These are phyloP conservation scores for Polypterus senegalus DNA, from an alignment of 2,113 vertebrate genomes.

Conservation along the genomic window DNA sequence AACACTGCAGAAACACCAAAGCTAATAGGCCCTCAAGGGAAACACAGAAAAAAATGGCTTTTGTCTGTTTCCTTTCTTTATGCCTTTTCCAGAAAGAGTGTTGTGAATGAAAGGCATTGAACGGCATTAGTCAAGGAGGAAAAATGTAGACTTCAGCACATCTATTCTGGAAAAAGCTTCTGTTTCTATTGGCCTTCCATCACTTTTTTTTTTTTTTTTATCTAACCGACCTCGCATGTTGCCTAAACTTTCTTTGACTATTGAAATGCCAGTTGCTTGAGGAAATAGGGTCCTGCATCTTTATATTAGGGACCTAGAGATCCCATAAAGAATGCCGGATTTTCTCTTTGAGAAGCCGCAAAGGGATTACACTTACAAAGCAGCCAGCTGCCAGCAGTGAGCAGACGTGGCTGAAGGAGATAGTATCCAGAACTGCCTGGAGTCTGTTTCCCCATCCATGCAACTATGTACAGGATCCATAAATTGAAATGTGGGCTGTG, in stretches of 20 bases:
- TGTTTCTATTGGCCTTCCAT: constrained; percentile 37
- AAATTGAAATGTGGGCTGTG: background rate
- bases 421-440: background rate
- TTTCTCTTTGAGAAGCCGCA: background rate
- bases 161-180: constrained; percentile 21
- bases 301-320: background rate
- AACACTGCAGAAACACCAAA: background rate
- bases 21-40: background rate
- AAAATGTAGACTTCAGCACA: constrained; percentile 27
- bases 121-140: constrained; percentile 38
- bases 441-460: background rate
- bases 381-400: background rate
- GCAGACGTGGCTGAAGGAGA: background rate
- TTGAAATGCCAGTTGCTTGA: constrained; percentile 33
- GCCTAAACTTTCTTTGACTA: constrained; percentile 37
- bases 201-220: constrained; percentile 24
- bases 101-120: constrained; percentile 46
- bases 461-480: background rate
- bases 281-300: constrained; percentile 8
- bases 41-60: background rate
- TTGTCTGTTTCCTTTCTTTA: background rate
- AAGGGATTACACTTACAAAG: background rate
- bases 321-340: background rate
- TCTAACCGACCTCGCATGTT: constrained; percentile 23
- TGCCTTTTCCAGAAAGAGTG: constrained; percentile 22